phyloP scores from a whole-genome alignment of 2,797 vertebrate species.

The Sciurus carolinensis region DNA sequence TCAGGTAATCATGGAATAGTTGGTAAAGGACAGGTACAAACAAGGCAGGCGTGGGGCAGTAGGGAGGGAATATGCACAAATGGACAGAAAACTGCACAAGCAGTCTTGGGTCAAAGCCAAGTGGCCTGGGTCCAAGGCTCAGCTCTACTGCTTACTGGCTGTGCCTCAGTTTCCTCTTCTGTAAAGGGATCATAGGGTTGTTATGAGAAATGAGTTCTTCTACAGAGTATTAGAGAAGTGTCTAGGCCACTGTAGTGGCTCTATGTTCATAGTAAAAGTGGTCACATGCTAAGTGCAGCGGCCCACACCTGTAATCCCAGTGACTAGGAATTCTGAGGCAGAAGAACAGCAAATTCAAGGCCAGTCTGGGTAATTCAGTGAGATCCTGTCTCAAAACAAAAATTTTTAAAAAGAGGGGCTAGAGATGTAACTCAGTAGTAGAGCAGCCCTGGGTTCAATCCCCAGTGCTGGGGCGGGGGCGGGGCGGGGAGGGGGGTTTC shows the following conservation, averaged over 20 bases:
- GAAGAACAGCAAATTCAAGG: no score
- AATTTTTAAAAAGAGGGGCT: no score
- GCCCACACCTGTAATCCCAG: no score
- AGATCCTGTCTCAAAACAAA: no score
- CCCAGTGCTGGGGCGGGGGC: no score
- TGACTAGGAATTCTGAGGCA: no score
- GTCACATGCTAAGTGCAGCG: no score
- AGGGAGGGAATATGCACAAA: background rate
- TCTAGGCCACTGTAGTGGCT: background rate
- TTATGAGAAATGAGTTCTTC: background rate
- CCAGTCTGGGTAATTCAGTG: no score
- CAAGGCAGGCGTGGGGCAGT: background rate
- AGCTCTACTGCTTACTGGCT: background rate
- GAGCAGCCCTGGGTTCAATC: no score
- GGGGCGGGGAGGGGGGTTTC: no score
- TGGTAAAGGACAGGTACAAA: background rate
- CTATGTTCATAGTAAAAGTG: background rate
- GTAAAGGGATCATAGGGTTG: background rate
- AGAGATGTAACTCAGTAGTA: no score
- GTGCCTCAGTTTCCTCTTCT: slow-evolving; percentile 15
- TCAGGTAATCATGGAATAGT: background rate
- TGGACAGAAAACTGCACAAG: background rate
- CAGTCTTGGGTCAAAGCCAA: background rate
- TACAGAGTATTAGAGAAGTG: background rate
- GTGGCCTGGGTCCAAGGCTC: background rate